Evolutionary conservation across 2,888 invertebrate genomes (phyloP).

Genomic region (Dascillus cervinus): DNA sequence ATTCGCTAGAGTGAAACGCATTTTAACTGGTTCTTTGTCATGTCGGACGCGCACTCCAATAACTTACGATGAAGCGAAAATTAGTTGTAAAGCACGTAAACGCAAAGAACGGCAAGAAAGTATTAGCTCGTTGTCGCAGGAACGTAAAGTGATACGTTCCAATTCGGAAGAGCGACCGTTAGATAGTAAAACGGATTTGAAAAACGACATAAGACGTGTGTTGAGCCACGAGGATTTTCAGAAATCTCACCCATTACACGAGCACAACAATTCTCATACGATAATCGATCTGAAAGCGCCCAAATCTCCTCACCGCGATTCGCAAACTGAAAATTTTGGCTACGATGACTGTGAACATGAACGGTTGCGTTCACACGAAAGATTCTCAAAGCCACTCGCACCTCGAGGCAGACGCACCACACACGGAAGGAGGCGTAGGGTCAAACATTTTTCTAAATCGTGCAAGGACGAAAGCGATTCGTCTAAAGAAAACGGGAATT

Average conservation of each 20-base stretch:
- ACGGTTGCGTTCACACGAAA: constrained; percentile 53
- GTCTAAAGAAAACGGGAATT: constrained; percentile 44
- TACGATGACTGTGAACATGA: constrained; percentile 57
- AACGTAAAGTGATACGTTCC: constrained; percentile 54
- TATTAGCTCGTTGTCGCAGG: constrained; percentile 48
- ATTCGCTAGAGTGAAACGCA: constrained; percentile 30
- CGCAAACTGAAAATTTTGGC: constrained; percentile 29
- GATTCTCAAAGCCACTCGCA: constrained; percentile 42
- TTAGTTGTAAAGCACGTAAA: constrained; percentile 45
- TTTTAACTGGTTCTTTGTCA: constrained; percentile 24
- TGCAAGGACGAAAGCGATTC: constrained; percentile 25
- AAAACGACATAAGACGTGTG: constrained; percentile 48
- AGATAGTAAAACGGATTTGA: constrained; percentile 26
- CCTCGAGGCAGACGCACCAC: constrained; percentile 46
- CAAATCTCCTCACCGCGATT: constrained; percentile 29
- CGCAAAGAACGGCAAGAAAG: constrained; percentile 59
- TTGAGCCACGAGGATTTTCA: constrained; percentile 57
- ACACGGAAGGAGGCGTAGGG: constrained; percentile 26
- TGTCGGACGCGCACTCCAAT: constrained; percentile 20
- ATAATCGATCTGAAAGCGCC: constrained; percentile 29
- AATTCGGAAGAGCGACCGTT: constrained; percentile 53
- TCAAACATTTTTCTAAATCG: constrained; percentile 13
- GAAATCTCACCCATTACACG: constrained; percentile 33
- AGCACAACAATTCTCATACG: constrained; percentile 14
- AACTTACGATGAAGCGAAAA: constrained; percentile 38